phyloP scores from a whole-genome alignment of 2,888 invertebrate genomes.

The Corbicula japonica region DNA sequence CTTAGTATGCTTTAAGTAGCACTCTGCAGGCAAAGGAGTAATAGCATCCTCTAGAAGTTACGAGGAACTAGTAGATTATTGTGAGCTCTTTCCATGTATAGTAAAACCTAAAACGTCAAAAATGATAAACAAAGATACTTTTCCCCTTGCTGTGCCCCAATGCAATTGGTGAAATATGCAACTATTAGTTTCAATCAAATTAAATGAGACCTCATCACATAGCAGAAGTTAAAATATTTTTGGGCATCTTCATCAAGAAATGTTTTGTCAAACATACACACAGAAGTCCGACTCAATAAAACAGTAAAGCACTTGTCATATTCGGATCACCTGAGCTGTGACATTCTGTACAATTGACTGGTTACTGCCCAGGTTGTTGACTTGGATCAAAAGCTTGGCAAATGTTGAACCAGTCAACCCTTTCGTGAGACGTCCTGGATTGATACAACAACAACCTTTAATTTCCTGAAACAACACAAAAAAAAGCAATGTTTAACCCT shows the following conservation, averaged over 20 bases:
- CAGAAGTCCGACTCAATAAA: too few relatives aligned
- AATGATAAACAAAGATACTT: too few relatives aligned
- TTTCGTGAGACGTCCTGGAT: conserved; percentile 94
- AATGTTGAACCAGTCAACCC: conserved; percentile 92
- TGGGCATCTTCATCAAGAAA: conserved; percentile 2
- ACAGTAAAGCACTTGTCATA: conserved; percentile 62
- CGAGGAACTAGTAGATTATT: too few relatives aligned
- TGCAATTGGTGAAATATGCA: background rate
- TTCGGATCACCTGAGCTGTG: conserved; percentile 74
- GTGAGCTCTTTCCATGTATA: too few relatives aligned
- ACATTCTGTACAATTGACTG: conserved; percentile 67
- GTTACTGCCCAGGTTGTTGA: conserved; percentile 58
- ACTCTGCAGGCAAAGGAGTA: too few relatives aligned
- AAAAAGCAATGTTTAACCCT: too few relatives aligned
- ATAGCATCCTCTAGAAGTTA: too few relatives aligned
- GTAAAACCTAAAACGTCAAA: too few relatives aligned
- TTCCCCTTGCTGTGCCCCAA: background rate
- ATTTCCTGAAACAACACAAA: conserved; percentile 91
- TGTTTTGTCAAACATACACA: background rate
- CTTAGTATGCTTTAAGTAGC: too few relatives aligned
- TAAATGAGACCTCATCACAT: background rate
- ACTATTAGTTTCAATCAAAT: conserved; percentile 4
- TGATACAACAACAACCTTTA: conserved; percentile 92
- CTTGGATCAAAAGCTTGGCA: conserved; percentile 71
- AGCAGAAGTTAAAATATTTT: background rate